Evolutionary conservation across 2,888 invertebrate genomes (phyloP).

Genomic region (Petrophora chlorosata): DNA sequence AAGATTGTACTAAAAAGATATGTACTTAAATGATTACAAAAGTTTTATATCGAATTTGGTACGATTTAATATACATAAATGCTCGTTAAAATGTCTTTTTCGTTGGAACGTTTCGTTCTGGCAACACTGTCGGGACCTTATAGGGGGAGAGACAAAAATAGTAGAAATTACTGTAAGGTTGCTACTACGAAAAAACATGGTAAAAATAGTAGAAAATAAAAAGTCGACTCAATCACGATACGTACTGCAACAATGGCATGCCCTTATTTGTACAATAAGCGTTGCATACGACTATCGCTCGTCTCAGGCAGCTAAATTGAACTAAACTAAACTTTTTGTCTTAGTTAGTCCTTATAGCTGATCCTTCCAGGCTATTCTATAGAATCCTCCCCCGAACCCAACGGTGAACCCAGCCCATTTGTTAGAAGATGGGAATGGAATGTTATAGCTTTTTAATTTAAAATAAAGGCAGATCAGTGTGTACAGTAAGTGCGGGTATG

Average conservation of each 20-base stretch:
- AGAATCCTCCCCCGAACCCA: constrained; percentile 42
- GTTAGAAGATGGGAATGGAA: constrained; percentile 53
- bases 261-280: constrained; percentile 83
- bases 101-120: constrained; percentile 66
- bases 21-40: constrained; percentile 76
- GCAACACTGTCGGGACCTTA: constrained; percentile 60
- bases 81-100: constrained; percentile 79
- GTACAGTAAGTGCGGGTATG: constrained; percentile 57
- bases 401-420: constrained; percentile 47
- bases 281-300: constrained; percentile 81
- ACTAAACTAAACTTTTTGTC: constrained; percentile 49
- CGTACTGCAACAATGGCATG: constrained; percentile 81
- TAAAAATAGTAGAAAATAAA: constrained; percentile 37
- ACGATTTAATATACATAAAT: constrained; percentile 74
- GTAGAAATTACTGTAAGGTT: constrained; percentile 50
- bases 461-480: constrained; percentile 50
- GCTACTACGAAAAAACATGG: constrained; percentile 40
- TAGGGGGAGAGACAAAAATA: constrained; percentile 51
- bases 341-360: constrained; percentile 22
- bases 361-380: constrained; percentile 32
- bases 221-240: constrained; percentile 79
- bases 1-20: constrained; percentile 82
- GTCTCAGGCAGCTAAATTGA: constrained; percentile 57
- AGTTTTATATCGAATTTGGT: constrained; percentile 73
- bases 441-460: constrained; percentile 67